Conservation (phyloP, 2,888 invertebrate genomes). For the Pterobdella sp. region DNA sequence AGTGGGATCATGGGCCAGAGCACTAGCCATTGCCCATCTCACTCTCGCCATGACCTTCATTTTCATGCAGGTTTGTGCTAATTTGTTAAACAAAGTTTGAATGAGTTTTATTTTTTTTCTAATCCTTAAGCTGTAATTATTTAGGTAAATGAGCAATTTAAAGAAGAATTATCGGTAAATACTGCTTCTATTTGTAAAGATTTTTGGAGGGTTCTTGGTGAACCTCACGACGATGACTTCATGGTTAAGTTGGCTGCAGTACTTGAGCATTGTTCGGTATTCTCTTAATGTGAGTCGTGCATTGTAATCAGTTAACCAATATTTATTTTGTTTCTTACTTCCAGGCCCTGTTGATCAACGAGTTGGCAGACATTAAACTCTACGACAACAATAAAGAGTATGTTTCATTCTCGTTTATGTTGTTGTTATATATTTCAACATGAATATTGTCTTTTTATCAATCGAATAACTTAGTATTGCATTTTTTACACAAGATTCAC, state of each 20-base stretch:
- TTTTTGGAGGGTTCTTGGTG: slow-evolving; percentile 48
- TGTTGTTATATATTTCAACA: too few relatives aligned
- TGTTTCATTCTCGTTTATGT: too few relatives aligned
- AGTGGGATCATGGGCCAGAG: slow-evolving; percentile 36
- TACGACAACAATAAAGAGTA: neutral
- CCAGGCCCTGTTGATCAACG: slow-evolving; percentile 5
- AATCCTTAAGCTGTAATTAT: neutral
- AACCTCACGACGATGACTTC: slow-evolving; percentile 44
- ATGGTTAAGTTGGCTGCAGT: slow-evolving; percentile 48
- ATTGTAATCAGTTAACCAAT: too few relatives aligned
- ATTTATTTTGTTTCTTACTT: too few relatives aligned
- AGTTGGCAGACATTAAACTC: slow-evolving; percentile 5
- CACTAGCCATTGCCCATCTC: slow-evolving; percentile 39
- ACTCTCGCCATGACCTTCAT: slow-evolving; percentile 38
- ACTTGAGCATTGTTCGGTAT: slow-evolving; percentile 47
- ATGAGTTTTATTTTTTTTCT: neutral
- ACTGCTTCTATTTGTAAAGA: slow-evolving; percentile 27
- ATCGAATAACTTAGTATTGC: too few relatives aligned
- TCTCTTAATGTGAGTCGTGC: slow-evolving; percentile 32
- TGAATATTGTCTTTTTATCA: too few relatives aligned
- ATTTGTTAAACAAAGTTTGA: slow-evolving; percentile 28
- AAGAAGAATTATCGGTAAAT: too few relatives aligned
- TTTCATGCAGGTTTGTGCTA: slow-evolving; percentile 47
- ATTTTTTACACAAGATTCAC: too few relatives aligned
- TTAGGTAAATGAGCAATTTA: too few relatives aligned